Base-by-base conservation (phyloP, 2,113 vertebrate species). In the Nerophis ophidion region DNA sequence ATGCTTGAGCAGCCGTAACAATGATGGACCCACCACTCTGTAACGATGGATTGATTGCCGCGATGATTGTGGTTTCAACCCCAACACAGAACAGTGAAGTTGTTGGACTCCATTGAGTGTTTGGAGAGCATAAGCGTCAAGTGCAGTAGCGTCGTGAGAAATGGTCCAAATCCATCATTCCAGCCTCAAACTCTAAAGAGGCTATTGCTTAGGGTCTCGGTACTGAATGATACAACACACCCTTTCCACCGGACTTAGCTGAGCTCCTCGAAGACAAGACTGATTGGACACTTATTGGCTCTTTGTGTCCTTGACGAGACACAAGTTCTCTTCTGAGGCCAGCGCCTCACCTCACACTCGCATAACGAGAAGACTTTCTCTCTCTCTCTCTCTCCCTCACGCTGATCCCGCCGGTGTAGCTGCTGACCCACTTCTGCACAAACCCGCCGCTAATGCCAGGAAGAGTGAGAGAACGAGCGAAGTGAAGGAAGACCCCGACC, bases 341-440 rank as follows among this genome's bases (percentile, higher is more conserved):
- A 46, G 67, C 61, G 63, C 65, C 55, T 73, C 63, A 71, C 69
- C 67, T 77, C 71, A 33, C 34, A 6, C 35, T 60, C 74, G 72
- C 80, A 75, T 77, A 82, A 78, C 51, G 69, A 59, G 65, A 53
- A 71, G 48, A 48, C 70, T 60, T 74, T 61, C 69, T 55, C 57
- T n/a, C 46, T 52, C 51, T 63, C 70, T 51, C 63, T 56, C 60
- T 51, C 60, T 58, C 60, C 59, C 70, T 66, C 75, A 72, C 61
- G 66, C 65, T 73, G 74, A 81, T 80, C 75, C 71, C 56, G 47
- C 60, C 59, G 58, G 70, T 81, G 62, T 76, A 82, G 77, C 83
- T 83, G 81, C 81, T 85, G 82, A 86, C 85, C 83, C 81, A 84
- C 75, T 88, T 87, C 74, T 70, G 57, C 71, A 63, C 68, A 70